phyloP scores from a whole-genome alignment of 2,113 vertebrate species.

The Vanacampus margaritifer region DNA sequence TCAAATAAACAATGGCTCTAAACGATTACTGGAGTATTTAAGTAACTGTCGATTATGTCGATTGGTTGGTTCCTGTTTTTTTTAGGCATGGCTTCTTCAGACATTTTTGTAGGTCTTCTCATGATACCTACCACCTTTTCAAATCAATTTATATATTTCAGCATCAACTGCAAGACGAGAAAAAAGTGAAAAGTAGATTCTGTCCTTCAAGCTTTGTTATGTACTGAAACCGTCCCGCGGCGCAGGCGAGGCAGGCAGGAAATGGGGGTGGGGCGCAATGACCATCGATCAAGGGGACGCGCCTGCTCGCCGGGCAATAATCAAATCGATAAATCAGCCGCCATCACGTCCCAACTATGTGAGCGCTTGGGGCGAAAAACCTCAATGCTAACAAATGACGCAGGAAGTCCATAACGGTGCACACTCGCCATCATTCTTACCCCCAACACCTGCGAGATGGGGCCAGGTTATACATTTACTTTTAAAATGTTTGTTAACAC shows the following conservation, averaged over 20 bases:
- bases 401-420: constrained; percentile 26
- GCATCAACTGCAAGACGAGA: not conserved
- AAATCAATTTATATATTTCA: not conserved
- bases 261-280: constrained; percentile 47
- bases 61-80: too few species aligned
- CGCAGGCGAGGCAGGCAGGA: constrained; percentile 7
- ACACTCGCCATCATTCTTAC: constrained; percentile 4
- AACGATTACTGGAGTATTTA: too few species aligned
- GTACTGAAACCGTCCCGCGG: constrained; percentile 38
- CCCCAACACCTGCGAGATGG: not conserved
- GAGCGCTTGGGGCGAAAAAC: constrained; percentile 43
- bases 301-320: constrained; percentile 61
- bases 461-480: not conserved
- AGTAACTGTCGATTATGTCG: too few species aligned
- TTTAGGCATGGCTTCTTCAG: too few species aligned
- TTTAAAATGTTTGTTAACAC: not conserved
- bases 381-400: constrained; percentile 38
- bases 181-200: constrained; percentile 41
- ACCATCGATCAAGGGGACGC: constrained; percentile 60
- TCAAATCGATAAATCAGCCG: constrained; percentile 68
- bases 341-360: constrained; percentile 25
- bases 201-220: constrained; percentile 59
- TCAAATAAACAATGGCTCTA: too few species aligned
- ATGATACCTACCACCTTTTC: not conserved
- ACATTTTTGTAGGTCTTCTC: too few species aligned